Conservation (phyloP, 2,888 invertebrate genomes). For the Synergus itoensis region DNA sequence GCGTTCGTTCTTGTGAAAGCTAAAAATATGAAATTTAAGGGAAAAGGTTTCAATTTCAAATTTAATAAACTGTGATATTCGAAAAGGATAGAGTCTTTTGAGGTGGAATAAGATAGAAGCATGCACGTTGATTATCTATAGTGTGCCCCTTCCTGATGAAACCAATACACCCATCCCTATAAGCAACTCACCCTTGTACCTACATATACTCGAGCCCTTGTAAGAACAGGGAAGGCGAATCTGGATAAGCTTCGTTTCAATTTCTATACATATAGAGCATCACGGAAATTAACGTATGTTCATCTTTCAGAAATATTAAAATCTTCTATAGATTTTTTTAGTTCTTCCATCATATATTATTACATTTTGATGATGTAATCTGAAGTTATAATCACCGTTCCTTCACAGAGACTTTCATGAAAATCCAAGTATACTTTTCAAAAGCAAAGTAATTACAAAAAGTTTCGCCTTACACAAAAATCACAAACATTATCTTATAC, state of each 20-base stretch:
- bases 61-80: neutral
- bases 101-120: slow-evolving; percentile 1
- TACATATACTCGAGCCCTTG: slow-evolving; percentile 50
- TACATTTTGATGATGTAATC: neutral
- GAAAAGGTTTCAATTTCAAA: neutral
- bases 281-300: slow-evolving; percentile 35
- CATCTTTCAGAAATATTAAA: neutral
- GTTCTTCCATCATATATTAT: too few relatives aligned
- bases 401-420: neutral
- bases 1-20: too few relatives aligned
- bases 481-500: too few relatives aligned
- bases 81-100: neutral
- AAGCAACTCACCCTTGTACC: slow-evolving; percentile 45
- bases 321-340: neutral
- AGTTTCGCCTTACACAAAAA: neutral
- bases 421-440: neutral
- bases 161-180: slow-evolving; percentile 59
- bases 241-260: slow-evolving; percentile 43
- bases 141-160: slow-evolving; percentile 52
- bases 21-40: neutral
- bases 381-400: too few relatives aligned
- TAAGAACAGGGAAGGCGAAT: slow-evolving; percentile 46
- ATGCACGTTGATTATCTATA: slow-evolving; percentile 23
- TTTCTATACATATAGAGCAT: slow-evolving; percentile 37
- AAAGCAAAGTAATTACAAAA: neutral